Evolutionary conservation across 35 echinoderm and acorn worm genomes (phyloP).

Genomic region (Ptychodera flava): DNA sequence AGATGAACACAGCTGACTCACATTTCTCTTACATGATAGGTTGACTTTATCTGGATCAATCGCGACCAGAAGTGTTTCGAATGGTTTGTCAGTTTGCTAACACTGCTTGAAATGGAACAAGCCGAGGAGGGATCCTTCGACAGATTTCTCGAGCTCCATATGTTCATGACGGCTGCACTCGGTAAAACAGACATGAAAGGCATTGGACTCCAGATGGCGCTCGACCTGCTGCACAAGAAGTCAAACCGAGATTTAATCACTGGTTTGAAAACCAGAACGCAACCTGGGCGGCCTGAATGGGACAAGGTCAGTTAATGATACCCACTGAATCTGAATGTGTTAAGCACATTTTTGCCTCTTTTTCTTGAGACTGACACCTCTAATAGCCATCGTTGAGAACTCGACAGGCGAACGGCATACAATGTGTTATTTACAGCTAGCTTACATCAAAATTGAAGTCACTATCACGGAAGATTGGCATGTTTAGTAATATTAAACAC

Average conservation of each 20-base stretch:
- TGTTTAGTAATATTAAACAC: too few relatives aligned
- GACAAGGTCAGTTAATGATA: conserved; percentile 39
- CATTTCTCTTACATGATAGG: too few relatives aligned
- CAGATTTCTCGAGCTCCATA: conserved; percentile 86
- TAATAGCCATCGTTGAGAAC: too few relatives aligned
- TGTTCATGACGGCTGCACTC: conserved; percentile 95
- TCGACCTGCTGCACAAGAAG: conserved; percentile 93
- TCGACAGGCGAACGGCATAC: too few relatives aligned
- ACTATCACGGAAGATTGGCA: too few relatives aligned
- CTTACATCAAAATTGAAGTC: too few relatives aligned
- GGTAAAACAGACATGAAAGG: conserved; percentile 98
- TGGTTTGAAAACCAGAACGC: conserved; percentile 90
- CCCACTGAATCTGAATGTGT: too few relatives aligned
- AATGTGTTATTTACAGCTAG: too few relatives aligned
- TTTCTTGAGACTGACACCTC: too few relatives aligned
- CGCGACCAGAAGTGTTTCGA: conserved; percentile 94
- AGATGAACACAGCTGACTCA: too few relatives aligned
- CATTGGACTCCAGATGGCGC: conserved; percentile 97
- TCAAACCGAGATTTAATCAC: conserved; percentile 87
- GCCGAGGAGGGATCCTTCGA: conserved; percentile 61
- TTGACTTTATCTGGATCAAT: conserved; percentile 99
- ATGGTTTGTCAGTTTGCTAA: conserved; percentile 92
- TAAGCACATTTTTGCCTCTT: too few relatives aligned
- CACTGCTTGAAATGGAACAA: conserved; percentile 89
- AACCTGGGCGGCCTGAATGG: conserved; percentile 92